Conservation (phyloP, 1,140 invertebrate species). For the Drosophila ercepeae region DNA sequence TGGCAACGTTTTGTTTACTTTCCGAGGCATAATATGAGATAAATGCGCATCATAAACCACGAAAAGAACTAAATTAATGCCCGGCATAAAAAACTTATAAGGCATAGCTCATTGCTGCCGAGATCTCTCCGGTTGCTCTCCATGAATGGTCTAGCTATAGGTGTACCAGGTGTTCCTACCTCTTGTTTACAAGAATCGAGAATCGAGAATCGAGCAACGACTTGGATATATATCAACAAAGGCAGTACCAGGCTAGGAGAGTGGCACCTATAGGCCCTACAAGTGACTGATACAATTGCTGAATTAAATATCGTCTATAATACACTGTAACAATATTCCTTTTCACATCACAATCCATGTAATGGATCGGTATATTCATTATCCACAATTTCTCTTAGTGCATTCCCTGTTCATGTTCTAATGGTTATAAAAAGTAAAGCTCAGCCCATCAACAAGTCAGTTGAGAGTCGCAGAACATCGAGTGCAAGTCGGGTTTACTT, state of each 20-base stretch:
- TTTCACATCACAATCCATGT: too few species aligned
- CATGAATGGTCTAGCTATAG: slow-evolving; percentile 11
- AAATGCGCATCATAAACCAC: slow-evolving; percentile 45
- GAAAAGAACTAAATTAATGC: slow-evolving; percentile 21
- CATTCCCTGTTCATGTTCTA: background rate
- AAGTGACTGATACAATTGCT: too few species aligned
- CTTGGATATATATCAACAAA: background rate
- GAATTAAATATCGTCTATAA: too few species aligned
- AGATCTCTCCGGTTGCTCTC: background rate
- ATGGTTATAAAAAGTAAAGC: slow-evolving; percentile 17
- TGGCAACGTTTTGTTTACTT: slow-evolving; percentile 54
- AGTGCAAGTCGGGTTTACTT: background rate
- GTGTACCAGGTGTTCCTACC: slow-evolving; percentile 12
- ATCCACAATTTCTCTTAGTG: background rate
- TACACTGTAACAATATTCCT: too few species aligned
- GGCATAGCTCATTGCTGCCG: background rate
- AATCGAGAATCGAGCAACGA: too few species aligned
- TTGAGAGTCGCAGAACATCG: background rate
- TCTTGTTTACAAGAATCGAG: slow-evolving; percentile 25
- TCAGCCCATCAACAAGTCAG: slow-evolving; percentile 5
- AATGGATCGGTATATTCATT: too few species aligned
- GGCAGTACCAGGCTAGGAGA: slow-evolving; percentile 3
- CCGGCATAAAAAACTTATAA: slow-evolving; percentile 20
- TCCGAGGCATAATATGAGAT: slow-evolving; percentile 45
- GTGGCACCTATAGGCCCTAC: background rate